Evolutionary conservation across 2,797 vertebrate genomes (phyloP), one percentile per base, ranked within the genome.

Genomic region (Sebastes elongatus): DNA sequence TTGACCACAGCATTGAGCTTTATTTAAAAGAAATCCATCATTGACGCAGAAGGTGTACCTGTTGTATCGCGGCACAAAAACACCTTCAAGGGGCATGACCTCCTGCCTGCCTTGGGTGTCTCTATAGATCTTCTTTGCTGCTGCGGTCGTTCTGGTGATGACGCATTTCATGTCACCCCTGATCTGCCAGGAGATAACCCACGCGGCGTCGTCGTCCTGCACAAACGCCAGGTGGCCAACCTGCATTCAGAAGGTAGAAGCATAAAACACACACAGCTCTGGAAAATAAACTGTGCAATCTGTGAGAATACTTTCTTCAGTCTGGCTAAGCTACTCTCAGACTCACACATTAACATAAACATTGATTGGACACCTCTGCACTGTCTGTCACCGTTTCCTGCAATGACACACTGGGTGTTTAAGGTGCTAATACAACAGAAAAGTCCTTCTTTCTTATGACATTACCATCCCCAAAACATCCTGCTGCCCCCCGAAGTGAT

Each of bases 101-200:
- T 98, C 96, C 63, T 99, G 98, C 6, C 77, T 91, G 59, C 98
- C 97, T 2, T 89, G 84, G 0, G 97, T 97, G 80, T 96, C 90
- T 10, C 90, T 67, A 11, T 95, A 97, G 83, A 99, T 97, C 7
- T 74, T 94, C 23, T 77, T 90, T 0, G 98, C 98, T 0, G 96
- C 96, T 53, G 83, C 92, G 0, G 95, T 97, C 2, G 96, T 98
- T 68, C 85, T 85, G 30, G 98, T 98, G 64, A 99, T 93, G 23
- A 99, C 95, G 70, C 98, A 99, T 85, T 99, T 97, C 97, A 99
- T 98, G 89, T 98, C 97, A 4, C 97, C 96, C 1, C 94, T 92
- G 75, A 99, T 85, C 53, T 97, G 96, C 98, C 98, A 99, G 38
- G 98, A 99, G 86, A 99, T 96, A 10, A 98, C 97, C 84, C 94